Evolutionary conservation across 2,888 invertebrate species (phyloP), one percentile per base, ranked within the genome.

Genomic region (Entomobrya multifasciata): DNA sequence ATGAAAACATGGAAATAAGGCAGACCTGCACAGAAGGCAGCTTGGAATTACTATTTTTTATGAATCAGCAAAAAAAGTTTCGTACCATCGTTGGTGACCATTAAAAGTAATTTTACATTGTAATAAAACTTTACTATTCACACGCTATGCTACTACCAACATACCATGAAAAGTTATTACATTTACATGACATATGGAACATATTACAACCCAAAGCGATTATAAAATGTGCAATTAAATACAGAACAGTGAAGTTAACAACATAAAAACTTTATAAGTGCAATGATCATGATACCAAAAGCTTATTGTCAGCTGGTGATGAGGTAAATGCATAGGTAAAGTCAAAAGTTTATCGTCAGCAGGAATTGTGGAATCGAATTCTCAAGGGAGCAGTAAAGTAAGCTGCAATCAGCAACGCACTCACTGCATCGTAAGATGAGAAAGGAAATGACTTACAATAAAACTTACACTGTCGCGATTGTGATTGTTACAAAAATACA

Each of bases 71-170:
- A 60, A 22, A n/a, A 11, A 77, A 41, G n/a, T 25, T 47, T 30
- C 25, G 44, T 60, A 60, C 77, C 44, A 60, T n/a, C n/a, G n/a
- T 41, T 60, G 60, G 15, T 77, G 60, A 44, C 60, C 60, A 77
- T 77, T 77, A 77, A 77, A 77, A 60, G 57, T 72, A n/a, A 77
- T 20, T 77, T 60, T 44, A 20, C 8, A 41, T 41, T 60, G 60
- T 8, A 77, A 77, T 44, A 77, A 77, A 22, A 49, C 25, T 60
- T 57, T 60, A 77, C 60, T 44, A 41, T 77, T 77, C 60, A 77
- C 77, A 77, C 77, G 57, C 41, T 55, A 60, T 8, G 17, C 3
- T 60, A 22, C 5, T 25, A 27, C 6, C 13, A 3, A 22, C 1
- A 4, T 27, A 15, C n/a, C 27, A 60, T 13, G 60, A 60, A 55